Base-by-base conservation (phyloP, 2,113 vertebrate genomes). In the Ondatra zibethicus region DNA sequence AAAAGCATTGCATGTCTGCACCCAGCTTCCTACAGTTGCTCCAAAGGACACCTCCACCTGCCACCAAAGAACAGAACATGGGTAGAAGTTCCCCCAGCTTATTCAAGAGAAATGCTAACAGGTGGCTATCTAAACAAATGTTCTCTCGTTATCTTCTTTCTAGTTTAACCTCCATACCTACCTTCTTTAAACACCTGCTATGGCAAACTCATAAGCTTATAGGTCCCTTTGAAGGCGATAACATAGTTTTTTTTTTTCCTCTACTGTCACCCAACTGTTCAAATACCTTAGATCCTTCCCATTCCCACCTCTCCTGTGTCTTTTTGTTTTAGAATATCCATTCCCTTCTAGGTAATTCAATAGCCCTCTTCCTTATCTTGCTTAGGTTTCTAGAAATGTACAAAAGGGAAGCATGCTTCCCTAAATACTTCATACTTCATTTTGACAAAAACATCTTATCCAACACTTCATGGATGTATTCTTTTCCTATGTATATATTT, bases 341-440 rank as follows among this genome's bases (percentile, higher is more conserved):
- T 47, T 94, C 29, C 19, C 88, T 92, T 92, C 72, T 65, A 39
- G n/a, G 17, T 66, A 52, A 65, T 45, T 39, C 10, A 68, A 36
- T n/a, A 19, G 14, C 61, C 3, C 33, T 89, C 45, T 84, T 91
- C 17, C 58, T 73, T 85, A 77, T 61, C 88, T 94, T 58, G 47
- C 42, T 66, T 39, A 65, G 25, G 33, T 65, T 78, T 92, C 77
- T 89, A 73, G 58, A 84, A 33, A 90, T 42, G 29, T 66, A 61
- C 31, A 31, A 65, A 45, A 72, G 13, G 21, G 76, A 87, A 92
- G 63, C 70, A 36, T 91, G 31, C 85, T 93, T 63, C 17, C 50
- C 36, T 89, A 92, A 96, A 66, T 85, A 93, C 39, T 73, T 8
- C 27, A 19, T 58, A n/a, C n/a, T n/a, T n/a, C n/a, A n/a, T 81